phyloP scores from a whole-genome alignment of 2,113 vertebrate species.

The Calonectris borealis region DNA sequence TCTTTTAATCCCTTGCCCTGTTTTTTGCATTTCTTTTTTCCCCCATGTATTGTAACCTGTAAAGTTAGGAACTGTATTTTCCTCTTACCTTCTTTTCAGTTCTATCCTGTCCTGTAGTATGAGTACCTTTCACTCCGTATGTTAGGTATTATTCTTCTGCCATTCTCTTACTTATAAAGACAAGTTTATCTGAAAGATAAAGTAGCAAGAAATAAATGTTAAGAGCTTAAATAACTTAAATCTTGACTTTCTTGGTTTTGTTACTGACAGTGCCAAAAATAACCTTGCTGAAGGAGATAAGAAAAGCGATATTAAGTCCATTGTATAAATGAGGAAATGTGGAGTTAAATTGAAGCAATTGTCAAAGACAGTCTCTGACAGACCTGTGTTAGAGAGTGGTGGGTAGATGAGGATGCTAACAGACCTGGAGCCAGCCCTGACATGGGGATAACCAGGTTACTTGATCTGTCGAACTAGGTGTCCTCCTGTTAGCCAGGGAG shows the following conservation, averaged over 20 bases:
- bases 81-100: not conserved
- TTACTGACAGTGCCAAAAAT: not conserved
- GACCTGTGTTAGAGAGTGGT: not conserved
- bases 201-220: not conserved
- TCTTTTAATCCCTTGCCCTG: not conserved
- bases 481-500: not conserved
- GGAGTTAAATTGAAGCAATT: not conserved
- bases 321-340: not conserved
- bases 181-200: not conserved
- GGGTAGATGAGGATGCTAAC: not conserved
- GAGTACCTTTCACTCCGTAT: not conserved
- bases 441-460: not conserved
- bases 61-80: not conserved
- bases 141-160: not conserved
- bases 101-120: not conserved
- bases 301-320: not conserved
- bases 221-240: not conserved
- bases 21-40: not conserved
- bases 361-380: not conserved
- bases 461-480: not conserved
- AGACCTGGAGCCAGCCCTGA: not conserved
- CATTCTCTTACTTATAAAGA: not conserved
- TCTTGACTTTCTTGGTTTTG: not conserved
- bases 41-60: not conserved
- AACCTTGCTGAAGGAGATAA: not conserved